Percentiles rank a stretch among this genome's conserved stretches.
These are phyloP conservation scores for Pristionchus entomophagus DNA, from an alignment of 2,888 invertebrate species.

Conservation along the genomic window DNA sequence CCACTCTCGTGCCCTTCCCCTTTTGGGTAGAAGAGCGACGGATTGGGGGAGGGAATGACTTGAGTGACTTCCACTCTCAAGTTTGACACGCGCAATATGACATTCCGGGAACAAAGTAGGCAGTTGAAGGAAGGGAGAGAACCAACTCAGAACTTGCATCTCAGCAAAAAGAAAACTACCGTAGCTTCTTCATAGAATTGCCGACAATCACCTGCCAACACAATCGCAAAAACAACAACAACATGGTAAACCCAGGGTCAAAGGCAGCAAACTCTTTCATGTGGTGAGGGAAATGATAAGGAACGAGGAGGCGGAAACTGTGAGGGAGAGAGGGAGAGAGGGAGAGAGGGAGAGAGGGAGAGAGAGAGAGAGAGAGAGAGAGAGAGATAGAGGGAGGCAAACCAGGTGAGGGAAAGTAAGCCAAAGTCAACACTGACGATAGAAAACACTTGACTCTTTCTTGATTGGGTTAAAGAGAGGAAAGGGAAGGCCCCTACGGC, in stretches of 20 bases:
- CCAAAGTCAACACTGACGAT: conserved; percentile 43
- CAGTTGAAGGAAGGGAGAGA: neutral
- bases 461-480: conserved; percentile 44
- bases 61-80: conserved; percentile 19
- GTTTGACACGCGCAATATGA: conserved; percentile 7
- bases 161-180: neutral
- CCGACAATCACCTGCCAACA: neutral
- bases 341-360: too few species aligned
- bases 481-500: conserved; percentile 8
- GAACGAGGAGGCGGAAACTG: conserved; percentile 3
- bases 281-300: neutral
- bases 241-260: neutral
- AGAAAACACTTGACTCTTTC: conserved; percentile 43
- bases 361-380: too few species aligned
- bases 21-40: neutral
- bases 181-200: too few species aligned
- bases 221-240: neutral
- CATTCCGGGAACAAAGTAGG: neutral
- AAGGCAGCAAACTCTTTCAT: neutral
- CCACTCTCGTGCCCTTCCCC: neutral
- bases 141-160: neutral
- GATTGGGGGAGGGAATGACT: neutral
- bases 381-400: neutral
- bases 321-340: neutral
- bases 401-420: conserved; percentile 48